Base-by-base conservation (phyloP, 1,140 invertebrate species). In the Leptinotarsa undecemlineata region DNA sequence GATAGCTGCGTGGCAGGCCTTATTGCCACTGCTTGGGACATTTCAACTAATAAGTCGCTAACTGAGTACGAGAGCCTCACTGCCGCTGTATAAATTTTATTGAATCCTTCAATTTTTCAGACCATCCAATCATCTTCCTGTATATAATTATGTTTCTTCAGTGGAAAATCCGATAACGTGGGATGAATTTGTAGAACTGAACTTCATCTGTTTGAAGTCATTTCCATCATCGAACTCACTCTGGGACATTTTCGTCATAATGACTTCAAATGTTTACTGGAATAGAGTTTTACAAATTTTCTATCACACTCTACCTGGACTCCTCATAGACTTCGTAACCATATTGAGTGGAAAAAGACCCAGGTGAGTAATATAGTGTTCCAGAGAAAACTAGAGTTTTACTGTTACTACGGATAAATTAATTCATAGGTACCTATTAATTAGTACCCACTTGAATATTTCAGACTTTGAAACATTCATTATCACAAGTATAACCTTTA, bases 1-100 rank as follows among this genome's bases (percentile, higher is more conserved):
- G 92, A 94, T 82, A 88, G 93, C 20, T 92, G 92, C 14, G 91
- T 94, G 47, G 94, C 95, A 82, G 89, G 91, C 4, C 90, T 95
- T 69, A 89, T 96, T 79, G 90, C 92, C 11, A 86, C 87, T 42
- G 90, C 90, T 1, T 94, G 93, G 91, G 88, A 89, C 63, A 78
- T 89, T 1, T 80, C 78, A 3, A 78, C 82, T 60, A 86, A 86
- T 87, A 86, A 79, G 77, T 57, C 15, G 3, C 81, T 63, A 71
- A 48, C 74, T 64, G 73, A 64, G 76, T 77, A 33, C 3, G 63
- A 11, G 8, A 0, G 8, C 0, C 33, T 42, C 3, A 42, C 8
- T 42, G 11, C 33, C 33, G 33, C 1, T 42, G 33, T 11, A 42
- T 11, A 1, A 42, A 42, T 42, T 42, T 42, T 11, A 0, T 8